phyloP scores from a whole-genome alignment of 2,888 invertebrate genomes.

The Ptychoptera albimana region DNA sequence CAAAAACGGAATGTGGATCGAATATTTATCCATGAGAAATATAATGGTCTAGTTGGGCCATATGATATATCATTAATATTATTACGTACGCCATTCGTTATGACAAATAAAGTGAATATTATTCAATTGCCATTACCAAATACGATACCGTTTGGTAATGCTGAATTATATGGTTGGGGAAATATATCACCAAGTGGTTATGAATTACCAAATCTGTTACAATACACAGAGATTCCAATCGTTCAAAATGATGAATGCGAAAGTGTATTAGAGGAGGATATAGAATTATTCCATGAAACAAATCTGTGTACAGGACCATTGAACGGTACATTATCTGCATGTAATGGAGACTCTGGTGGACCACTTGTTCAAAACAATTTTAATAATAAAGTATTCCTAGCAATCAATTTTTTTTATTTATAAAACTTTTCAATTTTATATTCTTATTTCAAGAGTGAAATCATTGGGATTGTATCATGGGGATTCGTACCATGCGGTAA shows the following conservation, averaged over 20 bases:
- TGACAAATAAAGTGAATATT: constrained; percentile 21
- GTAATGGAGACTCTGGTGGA: constrained; percentile 29
- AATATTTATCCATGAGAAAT: constrained; percentile 18
- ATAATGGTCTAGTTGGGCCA: constrained; percentile 25
- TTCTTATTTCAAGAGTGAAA: constrained; percentile 6
- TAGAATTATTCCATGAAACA: constrained; percentile 16
- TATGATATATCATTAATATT: constrained; percentile 38
- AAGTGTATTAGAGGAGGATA: constrained; percentile 13
- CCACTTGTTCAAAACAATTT: constrained; percentile 19
- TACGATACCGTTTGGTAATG: constrained; percentile 17
- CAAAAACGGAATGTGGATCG: neutral
- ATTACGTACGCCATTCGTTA: constrained; percentile 17
- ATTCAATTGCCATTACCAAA: constrained; percentile 24
- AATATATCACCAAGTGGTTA: constrained; percentile 8
- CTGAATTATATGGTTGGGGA: constrained; percentile 33
- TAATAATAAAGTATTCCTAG: neutral
- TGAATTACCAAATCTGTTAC: constrained; percentile 16
- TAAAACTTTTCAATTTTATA: too few relatives aligned
- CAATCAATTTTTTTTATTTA: too few relatives aligned
- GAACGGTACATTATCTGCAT: constrained; percentile 29
- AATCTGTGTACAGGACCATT: constrained; percentile 34
- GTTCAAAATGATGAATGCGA: constrained; percentile 17
- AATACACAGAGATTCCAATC: constrained; percentile 20
- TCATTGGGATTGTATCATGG: constrained; percentile 35
- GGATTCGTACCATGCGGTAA: constrained; percentile 30